Conservation (phyloP, 2,113 vertebrate species). For the Strix aluco region DNA sequence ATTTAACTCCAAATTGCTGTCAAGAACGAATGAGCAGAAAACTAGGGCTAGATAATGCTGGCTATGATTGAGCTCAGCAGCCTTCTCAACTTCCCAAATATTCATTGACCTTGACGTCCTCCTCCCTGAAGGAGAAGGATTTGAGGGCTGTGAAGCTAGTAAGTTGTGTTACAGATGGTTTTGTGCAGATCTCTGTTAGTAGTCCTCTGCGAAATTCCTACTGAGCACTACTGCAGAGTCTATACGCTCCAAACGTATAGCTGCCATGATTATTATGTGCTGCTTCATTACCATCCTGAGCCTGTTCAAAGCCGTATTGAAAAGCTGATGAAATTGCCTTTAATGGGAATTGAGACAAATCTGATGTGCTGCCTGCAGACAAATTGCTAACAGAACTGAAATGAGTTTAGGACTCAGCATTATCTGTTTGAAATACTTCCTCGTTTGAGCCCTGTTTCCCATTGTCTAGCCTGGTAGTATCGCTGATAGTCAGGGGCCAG, state of each 20-base stretch:
- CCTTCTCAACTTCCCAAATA: background rate
- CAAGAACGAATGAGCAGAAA: background rate
- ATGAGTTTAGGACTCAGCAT: background rate
- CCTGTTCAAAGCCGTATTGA: background rate
- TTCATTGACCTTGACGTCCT: background rate
- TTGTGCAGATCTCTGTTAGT: background rate
- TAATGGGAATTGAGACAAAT: background rate
- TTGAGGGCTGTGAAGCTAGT: background rate
- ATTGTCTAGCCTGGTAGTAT: background rate
- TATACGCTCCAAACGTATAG: background rate
- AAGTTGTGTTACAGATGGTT: background rate
- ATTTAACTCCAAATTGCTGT: background rate
- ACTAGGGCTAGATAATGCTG: background rate
- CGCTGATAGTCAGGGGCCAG: accelerated
- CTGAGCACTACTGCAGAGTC: background rate
- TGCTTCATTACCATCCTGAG: background rate
- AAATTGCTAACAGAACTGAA: background rate
- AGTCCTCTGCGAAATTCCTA: background rate
- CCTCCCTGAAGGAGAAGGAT: background rate
- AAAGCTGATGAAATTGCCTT: background rate
- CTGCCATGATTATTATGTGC: background rate
- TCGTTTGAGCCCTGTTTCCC: background rate
- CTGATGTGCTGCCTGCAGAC: background rate
- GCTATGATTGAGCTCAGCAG: background rate
- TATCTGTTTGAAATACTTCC: background rate